Evolutionary conservation across 2,113 vertebrate species (phyloP).

Genomic region (Sphyrna mokarran): DNA sequence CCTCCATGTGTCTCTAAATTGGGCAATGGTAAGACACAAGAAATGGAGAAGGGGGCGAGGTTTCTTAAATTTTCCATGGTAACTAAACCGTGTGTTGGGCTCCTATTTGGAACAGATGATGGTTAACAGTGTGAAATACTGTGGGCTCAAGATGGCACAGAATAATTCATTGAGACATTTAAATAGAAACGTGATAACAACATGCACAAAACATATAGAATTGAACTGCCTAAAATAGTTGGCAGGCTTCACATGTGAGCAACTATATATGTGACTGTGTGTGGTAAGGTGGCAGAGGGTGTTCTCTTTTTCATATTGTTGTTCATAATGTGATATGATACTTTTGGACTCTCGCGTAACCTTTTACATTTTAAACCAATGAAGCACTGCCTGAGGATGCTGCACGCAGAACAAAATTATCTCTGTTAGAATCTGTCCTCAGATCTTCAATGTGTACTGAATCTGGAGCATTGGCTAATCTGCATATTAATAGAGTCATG

Average conservation of each 20-base stretch:
- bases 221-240: background rate
- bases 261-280: background rate
- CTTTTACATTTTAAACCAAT: background rate
- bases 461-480: background rate
- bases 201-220: background rate
- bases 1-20: background rate
- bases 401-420: background rate
- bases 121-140: background rate
- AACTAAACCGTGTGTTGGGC: background rate
- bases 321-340: background rate
- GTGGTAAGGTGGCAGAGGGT: background rate
- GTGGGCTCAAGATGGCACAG: background rate
- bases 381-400: background rate
- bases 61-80: background rate
- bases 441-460: background rate
- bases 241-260: background rate
- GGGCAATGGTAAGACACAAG: background rate
- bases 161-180: background rate
- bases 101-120: background rate
- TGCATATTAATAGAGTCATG: slow-evolving; percentile 11
- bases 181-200: background rate
- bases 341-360: background rate
- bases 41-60: background rate
- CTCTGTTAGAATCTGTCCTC: background rate
- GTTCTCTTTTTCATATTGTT: background rate